Evolutionary conservation across 2,888 invertebrate genomes (phyloP).

Genomic region (Ophion ventricosus): DNA sequence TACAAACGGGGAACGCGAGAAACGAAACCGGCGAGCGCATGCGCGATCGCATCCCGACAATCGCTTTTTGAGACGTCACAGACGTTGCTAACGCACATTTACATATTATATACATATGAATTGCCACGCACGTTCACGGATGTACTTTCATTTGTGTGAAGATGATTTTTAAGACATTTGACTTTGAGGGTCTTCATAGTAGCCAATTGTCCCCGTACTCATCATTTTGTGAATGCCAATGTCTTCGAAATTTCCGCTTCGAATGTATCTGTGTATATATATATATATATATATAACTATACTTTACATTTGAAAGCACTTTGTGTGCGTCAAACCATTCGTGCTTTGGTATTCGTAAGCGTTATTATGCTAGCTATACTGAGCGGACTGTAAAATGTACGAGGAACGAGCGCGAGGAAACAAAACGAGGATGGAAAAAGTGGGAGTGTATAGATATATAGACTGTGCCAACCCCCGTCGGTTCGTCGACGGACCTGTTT

Average conservation of each 20-base stretch:
- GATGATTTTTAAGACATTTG: too few relatives aligned
- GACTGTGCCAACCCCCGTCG: slow-evolving; percentile 63
- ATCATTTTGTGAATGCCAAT: too few relatives aligned
- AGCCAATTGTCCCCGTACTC: too few relatives aligned
- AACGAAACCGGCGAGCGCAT: slow-evolving; percentile 45
- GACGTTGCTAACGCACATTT: neutral
- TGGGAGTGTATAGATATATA: slow-evolving; percentile 57
- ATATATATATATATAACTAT: neutral
- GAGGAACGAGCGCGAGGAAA: slow-evolving; percentile 36
- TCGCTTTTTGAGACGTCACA: slow-evolving; percentile 28
- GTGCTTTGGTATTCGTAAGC: slow-evolving; percentile 15
- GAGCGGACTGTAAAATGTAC: slow-evolving; percentile 13
- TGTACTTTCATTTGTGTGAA: too few relatives aligned
- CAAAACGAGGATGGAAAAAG: slow-evolving; percentile 39
- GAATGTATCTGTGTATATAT: neutral
- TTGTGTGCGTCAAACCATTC: slow-evolving; percentile 4
- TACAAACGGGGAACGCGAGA: slow-evolving; percentile 41
- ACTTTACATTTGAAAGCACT: slow-evolving; percentile 3
- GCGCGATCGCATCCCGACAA: slow-evolving; percentile 41
- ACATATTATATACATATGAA: neutral
- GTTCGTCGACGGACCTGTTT: slow-evolving; percentile 67
- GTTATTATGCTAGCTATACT: slow-evolving; percentile 10
- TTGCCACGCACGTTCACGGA: too few relatives aligned
- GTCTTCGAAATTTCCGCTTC: too few relatives aligned
- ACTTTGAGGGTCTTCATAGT: too few relatives aligned